Evolutionary conservation across 2,113 vertebrate species (phyloP).

Genomic region (Gracilinanus agilis): DNA sequence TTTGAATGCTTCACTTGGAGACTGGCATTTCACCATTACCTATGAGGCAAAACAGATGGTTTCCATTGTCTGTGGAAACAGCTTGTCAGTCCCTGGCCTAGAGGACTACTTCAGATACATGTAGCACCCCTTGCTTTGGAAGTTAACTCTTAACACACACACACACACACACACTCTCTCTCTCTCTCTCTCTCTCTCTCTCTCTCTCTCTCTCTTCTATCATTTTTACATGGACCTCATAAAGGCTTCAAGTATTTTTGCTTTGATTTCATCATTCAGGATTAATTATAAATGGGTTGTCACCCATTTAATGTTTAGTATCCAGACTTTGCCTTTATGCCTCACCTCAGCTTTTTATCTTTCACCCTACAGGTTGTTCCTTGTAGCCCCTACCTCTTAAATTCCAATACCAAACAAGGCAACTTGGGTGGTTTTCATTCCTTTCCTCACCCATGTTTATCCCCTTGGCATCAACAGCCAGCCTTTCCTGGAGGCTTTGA

Average conservation of each 20-base stretch:
- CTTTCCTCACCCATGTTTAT: background rate
- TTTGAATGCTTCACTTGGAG: conserved; percentile 2
- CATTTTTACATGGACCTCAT: background rate
- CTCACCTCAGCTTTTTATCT: background rate
- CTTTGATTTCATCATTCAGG: background rate
- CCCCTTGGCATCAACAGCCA: background rate
- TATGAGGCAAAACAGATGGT: background rate
- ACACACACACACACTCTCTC: background rate
- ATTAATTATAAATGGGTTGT: background rate
- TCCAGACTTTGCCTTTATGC: background rate
- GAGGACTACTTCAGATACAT: background rate
- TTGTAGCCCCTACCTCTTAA: background rate
- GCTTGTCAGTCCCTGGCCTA: background rate
- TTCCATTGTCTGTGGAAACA: background rate
- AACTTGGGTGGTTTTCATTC: background rate
- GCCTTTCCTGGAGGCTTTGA: background rate
- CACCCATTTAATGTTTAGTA: background rate
- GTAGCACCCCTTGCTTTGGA: background rate
- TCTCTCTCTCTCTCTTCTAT: background rate
- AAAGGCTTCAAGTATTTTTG: background rate
- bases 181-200: no score
- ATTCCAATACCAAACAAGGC: background rate
- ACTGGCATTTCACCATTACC: conserved; percentile 15
- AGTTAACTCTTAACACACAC: background rate
- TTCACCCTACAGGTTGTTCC: background rate